phyloP scores from a whole-genome alignment of 2,113 vertebrate species.

The Lepidiolamprologus cunningtoni region DNA sequence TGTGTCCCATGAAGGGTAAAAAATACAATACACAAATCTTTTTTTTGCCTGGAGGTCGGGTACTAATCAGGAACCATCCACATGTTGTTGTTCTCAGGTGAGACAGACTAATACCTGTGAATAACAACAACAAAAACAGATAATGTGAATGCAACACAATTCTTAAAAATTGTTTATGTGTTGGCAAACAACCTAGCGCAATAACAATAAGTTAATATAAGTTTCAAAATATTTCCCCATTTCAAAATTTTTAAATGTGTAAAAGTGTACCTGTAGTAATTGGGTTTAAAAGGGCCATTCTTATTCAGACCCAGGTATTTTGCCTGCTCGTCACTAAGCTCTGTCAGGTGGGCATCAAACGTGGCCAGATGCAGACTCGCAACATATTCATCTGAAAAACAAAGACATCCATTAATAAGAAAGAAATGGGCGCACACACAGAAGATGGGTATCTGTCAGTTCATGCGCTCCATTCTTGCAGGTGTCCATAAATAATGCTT shows the following conservation, averaged over 20 bases:
- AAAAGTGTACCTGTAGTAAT: conserved; percentile 88
- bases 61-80: neutral
- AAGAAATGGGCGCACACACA: neutral
- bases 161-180: neutral
- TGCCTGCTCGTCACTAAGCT: conserved; percentile 91
- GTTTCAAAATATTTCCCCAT: neutral
- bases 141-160: neutral
- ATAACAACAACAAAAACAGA: neutral
- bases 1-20: neutral
- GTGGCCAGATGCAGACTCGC: conserved; percentile 94
- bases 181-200: neutral
- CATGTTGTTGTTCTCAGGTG: neutral
- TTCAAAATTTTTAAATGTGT: neutral
- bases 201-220: neutral
- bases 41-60: neutral
- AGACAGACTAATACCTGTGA: conserved; percentile 59
- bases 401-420: neutral
- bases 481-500: neutral
- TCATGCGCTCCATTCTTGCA: neutral
- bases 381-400: conserved; percentile 89
- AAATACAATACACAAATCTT: conserved; percentile 20
- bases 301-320: conserved; percentile 97
- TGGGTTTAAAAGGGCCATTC: conserved; percentile 97
- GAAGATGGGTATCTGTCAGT: neutral
- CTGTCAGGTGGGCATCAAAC: conserved; percentile 93